A percentile compares a stretch with the other conserved stretches of the same genome.
These are phyloP conservation scores for Villa cingulata DNA, from an alignment of 2,888 invertebrate species.

Conservation along the genomic window DNA sequence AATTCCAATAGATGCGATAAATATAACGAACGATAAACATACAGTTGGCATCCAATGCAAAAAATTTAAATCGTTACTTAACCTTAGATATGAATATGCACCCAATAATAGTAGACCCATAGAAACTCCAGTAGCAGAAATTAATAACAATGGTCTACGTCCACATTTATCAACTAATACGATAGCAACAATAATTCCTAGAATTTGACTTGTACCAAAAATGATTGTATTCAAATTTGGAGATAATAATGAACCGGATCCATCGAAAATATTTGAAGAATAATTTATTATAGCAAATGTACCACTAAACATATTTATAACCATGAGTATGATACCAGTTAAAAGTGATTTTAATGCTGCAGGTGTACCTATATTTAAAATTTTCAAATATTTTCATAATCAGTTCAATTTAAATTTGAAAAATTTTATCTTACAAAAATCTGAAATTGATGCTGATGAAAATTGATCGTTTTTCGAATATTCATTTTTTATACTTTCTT, in stretches of 20 bases:
- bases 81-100: slow-evolving; percentile 19
- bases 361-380: slow-evolving; percentile 20
- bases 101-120: slow-evolving; percentile 24
- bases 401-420: too few species aligned
- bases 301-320: slow-evolving; percentile 26
- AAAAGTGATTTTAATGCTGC: slow-evolving; percentile 22
- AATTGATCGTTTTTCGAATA: too few species aligned
- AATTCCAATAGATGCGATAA: slow-evolving; percentile 26
- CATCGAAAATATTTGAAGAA: slow-evolving; percentile 27
- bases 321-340: slow-evolving; percentile 19
- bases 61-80: slow-evolving; percentile 15
- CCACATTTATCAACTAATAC: slow-evolving; percentile 27
- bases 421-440: too few species aligned
- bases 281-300: slow-evolving; percentile 29
- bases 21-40: slow-evolving; percentile 25
- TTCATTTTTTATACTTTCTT: slow-evolving; percentile 15
- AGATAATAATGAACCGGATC: slow-evolving; percentile 23
- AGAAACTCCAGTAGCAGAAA: slow-evolving; percentile 24
- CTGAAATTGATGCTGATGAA: too few species aligned
- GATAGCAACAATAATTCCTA: slow-evolving; percentile 25
- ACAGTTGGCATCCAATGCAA: slow-evolving; percentile 25
- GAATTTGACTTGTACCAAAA: slow-evolving; percentile 26
- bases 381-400: too few species aligned
- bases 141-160: slow-evolving; percentile 24
- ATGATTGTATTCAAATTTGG: slow-evolving; percentile 29